Evolutionary conservation across 2,797 vertebrate genomes (phyloP).

Genomic region (Lophotriccus pileatus): DNA sequence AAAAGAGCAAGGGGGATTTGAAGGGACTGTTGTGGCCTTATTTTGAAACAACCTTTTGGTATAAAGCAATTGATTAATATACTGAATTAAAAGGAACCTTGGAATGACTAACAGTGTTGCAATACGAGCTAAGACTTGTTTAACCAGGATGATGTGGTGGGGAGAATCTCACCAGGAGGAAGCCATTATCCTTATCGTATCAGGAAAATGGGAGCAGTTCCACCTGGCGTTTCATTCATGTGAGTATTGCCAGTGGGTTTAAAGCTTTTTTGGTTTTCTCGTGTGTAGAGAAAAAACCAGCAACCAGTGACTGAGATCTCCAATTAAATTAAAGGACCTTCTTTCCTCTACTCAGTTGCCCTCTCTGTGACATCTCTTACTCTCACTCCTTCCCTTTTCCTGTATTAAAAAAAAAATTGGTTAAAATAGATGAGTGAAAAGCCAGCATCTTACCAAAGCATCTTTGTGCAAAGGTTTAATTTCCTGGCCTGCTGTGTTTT

Average conservation of each 20-base stretch:
- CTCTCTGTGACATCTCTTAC: background rate
- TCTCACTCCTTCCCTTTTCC: background rate
- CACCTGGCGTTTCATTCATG: background rate
- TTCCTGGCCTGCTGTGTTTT: slow-evolving; percentile 11
- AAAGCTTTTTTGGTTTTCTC: background rate
- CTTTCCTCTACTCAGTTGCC: background rate
- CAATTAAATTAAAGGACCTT: background rate
- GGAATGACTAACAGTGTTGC: background rate
- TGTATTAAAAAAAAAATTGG: background rate
- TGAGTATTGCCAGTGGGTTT: background rate
- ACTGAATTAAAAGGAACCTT: background rate
- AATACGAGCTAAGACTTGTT: background rate
- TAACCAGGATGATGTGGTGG: background rate
- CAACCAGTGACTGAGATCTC: background rate
- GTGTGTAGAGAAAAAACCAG: background rate
- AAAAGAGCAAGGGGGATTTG: background rate
- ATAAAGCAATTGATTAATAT: background rate
- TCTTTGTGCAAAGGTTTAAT: slow-evolving; percentile 38
- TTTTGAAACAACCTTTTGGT: background rate
- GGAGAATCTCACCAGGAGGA: background rate
- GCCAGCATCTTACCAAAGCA: background rate
- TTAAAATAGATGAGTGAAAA: slow-evolving; percentile 24
- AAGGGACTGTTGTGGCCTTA: background rate
- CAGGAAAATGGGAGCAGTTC: slow-evolving; percentile 27
- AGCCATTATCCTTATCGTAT: background rate